Conservation (phyloP, 2,888 invertebrate genomes). For the Microdon myrmicae region DNA sequence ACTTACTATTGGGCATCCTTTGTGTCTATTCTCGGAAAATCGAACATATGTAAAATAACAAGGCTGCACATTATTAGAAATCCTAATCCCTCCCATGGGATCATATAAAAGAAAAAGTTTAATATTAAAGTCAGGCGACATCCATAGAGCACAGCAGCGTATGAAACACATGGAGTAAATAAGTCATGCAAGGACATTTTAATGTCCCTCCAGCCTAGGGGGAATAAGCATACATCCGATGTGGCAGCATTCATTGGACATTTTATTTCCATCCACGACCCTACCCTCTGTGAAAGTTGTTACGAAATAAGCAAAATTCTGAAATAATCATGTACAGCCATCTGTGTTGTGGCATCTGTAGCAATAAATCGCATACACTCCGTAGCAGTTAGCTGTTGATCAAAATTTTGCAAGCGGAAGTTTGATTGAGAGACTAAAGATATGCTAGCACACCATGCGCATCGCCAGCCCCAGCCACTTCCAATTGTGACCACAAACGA, state of each 20-base stretch:
- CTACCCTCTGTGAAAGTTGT: background rate
- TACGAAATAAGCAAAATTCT: constrained; percentile 30
- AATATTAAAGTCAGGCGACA: too few relatives aligned
- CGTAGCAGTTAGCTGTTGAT: constrained; percentile 18
- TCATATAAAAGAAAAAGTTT: too few relatives aligned
- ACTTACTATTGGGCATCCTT: too few relatives aligned
- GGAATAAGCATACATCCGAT: constrained; percentile 7
- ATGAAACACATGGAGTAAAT: too few relatives aligned
- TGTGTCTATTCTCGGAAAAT: too few relatives aligned
- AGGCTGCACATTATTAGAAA: too few relatives aligned
- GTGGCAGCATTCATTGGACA: background rate
- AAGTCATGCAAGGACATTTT: constrained; percentile 8
- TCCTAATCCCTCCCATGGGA: too few relatives aligned
- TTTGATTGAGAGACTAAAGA: constrained; percentile 40
- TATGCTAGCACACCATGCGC: constrained; percentile 5
- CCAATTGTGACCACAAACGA: constrained; percentile 22
- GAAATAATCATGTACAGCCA: constrained; percentile 42
- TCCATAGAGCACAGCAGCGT: too few relatives aligned
- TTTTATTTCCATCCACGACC: background rate
- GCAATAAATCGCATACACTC: constrained; percentile 1
- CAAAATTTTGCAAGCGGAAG: constrained; percentile 29
- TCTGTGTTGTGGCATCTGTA: constrained; percentile 24
- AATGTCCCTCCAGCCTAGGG: background rate
- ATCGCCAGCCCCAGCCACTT: background rate
- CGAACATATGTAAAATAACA: too few relatives aligned